Evolutionary conservation across 2,113 vertebrate genomes (phyloP).

Genomic region (Dipodomys stephensi): DNA sequence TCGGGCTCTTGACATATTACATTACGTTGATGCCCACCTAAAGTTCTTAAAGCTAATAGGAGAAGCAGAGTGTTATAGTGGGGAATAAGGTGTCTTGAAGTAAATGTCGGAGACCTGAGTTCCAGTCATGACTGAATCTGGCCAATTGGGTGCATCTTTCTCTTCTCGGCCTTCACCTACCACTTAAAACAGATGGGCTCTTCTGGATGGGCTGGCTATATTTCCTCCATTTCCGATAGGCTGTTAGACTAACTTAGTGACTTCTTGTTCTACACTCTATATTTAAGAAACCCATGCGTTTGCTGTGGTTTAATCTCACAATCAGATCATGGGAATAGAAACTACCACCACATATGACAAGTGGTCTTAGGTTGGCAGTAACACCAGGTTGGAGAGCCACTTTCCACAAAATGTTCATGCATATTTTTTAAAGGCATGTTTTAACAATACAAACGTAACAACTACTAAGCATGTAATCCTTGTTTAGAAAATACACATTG

Average conservation of each 20-base stretch:
- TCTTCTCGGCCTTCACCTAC: neutral
- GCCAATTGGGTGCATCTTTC: neutral
- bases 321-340: constrained; percentile 6
- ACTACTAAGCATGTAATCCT: neutral
- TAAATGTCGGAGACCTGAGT: neutral
- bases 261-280: neutral
- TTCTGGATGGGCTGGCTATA: neutral
- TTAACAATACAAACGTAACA: too few species aligned
- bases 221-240: neutral
- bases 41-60: neutral
- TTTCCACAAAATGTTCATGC: neutral
- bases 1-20: neutral
- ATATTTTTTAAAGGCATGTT: neutral
- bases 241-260: neutral
- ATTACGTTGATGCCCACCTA: neutral
- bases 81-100: neutral
- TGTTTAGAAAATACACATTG: constrained; percentile 12
- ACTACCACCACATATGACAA: neutral
- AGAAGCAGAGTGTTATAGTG: neutral
- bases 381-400: neutral
- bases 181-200: neutral
- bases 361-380: neutral
- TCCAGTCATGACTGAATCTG: neutral
- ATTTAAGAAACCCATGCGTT: constrained; percentile 2
- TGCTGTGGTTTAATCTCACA: constrained; percentile 2